Percentiles rank a stretch among this genome's conserved stretches.
Evolutionary conservation across 2,113 vertebrate genomes (phyloP).

Genomic region (Dromas ardeola): DNA sequence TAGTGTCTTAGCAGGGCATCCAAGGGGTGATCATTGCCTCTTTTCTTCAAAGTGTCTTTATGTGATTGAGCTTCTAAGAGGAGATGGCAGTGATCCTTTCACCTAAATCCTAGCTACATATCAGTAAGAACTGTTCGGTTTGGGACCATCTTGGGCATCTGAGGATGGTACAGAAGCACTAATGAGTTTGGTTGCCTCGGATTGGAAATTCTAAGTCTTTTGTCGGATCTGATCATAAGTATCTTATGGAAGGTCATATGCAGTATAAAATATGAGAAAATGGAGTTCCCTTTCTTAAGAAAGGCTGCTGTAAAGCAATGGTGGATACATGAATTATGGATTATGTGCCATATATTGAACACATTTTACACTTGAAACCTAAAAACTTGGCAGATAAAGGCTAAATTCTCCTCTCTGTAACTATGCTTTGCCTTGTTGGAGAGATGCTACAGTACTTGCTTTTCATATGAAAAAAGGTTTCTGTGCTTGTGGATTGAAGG

Average conservation of each 20-base stretch:
- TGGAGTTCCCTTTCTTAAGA: neutral
- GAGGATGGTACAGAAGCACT: neutral
- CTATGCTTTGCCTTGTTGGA: neutral
- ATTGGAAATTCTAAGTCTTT: neutral
- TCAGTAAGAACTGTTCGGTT: neutral
- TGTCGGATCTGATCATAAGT: neutral
- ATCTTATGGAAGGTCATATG: neutral
- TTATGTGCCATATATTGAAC: neutral
- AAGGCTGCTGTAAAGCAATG: neutral
- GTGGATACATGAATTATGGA: neutral
- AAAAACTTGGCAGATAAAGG: neutral
- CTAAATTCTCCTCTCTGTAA: neutral
- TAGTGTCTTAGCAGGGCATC: neutral
- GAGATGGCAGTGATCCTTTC: neutral
- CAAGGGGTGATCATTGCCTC: neutral
- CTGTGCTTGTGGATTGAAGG: neutral
- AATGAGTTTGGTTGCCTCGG: neutral
- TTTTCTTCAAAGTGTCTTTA: neutral
- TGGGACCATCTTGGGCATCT: neutral
- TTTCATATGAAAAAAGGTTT: neutral
- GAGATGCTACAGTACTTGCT: neutral
- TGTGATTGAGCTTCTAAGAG: neutral
- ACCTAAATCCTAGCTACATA: neutral
- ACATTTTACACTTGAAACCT: neutral
- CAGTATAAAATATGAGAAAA: neutral